A percentile compares a stretch with the other conserved stretches of the same genome.
These are phyloP conservation scores for Lasioglossum marginatum DNA, from an alignment of 2,888 invertebrate genomes.

Conservation along the genomic window DNA sequence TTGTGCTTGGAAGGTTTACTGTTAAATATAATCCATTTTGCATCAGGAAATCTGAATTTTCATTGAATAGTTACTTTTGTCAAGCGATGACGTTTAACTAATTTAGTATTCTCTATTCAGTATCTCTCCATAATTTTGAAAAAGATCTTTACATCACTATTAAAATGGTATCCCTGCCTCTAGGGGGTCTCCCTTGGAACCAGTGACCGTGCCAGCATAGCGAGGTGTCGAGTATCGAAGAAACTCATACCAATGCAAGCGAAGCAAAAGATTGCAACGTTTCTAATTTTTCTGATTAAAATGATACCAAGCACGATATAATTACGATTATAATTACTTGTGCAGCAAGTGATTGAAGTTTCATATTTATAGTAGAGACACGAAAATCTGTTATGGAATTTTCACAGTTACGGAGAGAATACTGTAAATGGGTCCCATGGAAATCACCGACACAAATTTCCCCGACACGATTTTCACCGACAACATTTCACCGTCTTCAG, in stretches of 20 bases:
- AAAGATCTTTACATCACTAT: background rate
- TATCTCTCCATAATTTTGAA: background rate
- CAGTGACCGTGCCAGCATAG: too few species aligned
- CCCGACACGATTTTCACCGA: too few species aligned
- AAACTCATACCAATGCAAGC: background rate
- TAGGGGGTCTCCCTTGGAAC: background rate
- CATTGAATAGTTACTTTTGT: background rate
- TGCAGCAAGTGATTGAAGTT: background rate
- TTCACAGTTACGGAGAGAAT: background rate
- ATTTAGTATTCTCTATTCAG: background rate
- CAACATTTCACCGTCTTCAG: too few species aligned
- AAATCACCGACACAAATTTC: too few species aligned
- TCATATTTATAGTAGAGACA: background rate
- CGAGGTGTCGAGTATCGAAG: background rate
- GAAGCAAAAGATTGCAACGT: background rate
- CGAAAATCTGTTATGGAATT: background rate
- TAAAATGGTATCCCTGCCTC: background rate
- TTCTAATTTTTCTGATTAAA: background rate
- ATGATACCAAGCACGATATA: too few species aligned
- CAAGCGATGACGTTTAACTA: background rate
- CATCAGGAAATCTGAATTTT: background rate
- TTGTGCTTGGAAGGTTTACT: background rate
- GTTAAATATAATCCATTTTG: background rate
- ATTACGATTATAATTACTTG: background rate
- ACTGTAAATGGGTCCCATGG: too few species aligned